These are phyloP conservation scores for Koerneria pararmatus DNA, from an alignment of 2,888 invertebrate genomes.

Conservation along the genomic window DNA sequence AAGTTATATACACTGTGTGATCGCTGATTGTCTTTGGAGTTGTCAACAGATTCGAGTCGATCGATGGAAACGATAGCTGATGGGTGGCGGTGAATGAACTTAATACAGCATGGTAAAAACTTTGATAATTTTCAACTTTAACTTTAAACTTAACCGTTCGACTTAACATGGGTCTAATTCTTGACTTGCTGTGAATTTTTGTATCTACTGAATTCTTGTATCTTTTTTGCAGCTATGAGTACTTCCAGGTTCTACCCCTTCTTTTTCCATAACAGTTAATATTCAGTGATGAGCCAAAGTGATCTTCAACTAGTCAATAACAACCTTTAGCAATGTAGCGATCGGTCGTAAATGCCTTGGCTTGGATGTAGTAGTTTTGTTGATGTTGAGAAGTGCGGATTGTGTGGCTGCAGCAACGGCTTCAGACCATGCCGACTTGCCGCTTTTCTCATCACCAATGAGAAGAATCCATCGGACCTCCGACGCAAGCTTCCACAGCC, in stretches of 20 bases:
- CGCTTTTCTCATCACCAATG: slow-evolving; percentile 8
- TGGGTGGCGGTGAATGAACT: slow-evolving; percentile 10
- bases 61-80: slow-evolving; percentile 14
- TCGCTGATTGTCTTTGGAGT: neutral
- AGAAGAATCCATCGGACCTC: slow-evolving; percentile 12
- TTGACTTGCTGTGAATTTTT: too few species aligned
- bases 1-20: neutral
- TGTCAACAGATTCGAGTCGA: slow-evolving; percentile 9
- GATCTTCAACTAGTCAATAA: neutral
- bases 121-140: neutral
- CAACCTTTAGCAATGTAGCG: slow-evolving; percentile 1
- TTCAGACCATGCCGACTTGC: slow-evolving; percentile 18
- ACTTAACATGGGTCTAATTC: too few species aligned
- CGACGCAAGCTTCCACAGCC: neutral
- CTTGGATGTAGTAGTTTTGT: slow-evolving; percentile 9
- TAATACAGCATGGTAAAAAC: too few species aligned
- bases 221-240: too few species aligned
- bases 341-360: neutral
- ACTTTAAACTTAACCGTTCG: too few species aligned
- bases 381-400: slow-evolving; percentile 1
- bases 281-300: neutral
- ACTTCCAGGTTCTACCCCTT: too few species aligned
- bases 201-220: too few species aligned
- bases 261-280: too few species aligned
- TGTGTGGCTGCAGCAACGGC: neutral